Conservation (phyloP, 2,797 vertebrate species). For the Myotis daubentonii region DNA sequence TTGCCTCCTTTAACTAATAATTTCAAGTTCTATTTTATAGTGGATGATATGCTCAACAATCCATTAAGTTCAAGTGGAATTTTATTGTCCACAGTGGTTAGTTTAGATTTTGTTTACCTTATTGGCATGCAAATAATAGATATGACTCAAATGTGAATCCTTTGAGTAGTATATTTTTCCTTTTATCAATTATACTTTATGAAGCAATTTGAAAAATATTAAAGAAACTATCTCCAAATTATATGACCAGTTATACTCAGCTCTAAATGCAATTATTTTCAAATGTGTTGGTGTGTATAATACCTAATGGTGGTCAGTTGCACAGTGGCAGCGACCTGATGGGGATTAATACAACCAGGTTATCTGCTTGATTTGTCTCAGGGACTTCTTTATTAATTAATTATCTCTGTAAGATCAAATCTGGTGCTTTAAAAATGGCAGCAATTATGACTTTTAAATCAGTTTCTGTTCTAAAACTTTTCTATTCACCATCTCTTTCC, state of each 20-base stretch:
- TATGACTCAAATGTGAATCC: background rate
- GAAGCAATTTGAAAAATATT: background rate
- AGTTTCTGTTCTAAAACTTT: background rate
- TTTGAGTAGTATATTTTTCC: background rate
- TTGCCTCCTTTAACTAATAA: background rate
- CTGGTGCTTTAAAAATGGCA: background rate
- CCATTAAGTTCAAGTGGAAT: background rate
- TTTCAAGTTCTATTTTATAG: background rate
- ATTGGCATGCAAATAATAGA: background rate
- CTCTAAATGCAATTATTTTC: background rate
- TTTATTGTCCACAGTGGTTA: background rate
- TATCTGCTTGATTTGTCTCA: background rate
- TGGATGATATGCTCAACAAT: background rate
- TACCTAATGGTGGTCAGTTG: background rate
- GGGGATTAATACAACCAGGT: background rate
- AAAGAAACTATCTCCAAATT: background rate
- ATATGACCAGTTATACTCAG: background rate
- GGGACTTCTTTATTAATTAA: background rate
- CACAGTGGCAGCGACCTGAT: background rate
- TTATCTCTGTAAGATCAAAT: background rate
- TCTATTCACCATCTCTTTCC: background rate
- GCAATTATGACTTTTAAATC: background rate
- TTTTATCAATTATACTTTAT: background rate
- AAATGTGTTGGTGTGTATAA: background rate
- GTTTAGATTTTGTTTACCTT: slow-evolving; percentile 34